Evolutionary conservation across 2,797 vertebrate genomes (phyloP).

Genomic region (Lagocephalus sceleratus): DNA sequence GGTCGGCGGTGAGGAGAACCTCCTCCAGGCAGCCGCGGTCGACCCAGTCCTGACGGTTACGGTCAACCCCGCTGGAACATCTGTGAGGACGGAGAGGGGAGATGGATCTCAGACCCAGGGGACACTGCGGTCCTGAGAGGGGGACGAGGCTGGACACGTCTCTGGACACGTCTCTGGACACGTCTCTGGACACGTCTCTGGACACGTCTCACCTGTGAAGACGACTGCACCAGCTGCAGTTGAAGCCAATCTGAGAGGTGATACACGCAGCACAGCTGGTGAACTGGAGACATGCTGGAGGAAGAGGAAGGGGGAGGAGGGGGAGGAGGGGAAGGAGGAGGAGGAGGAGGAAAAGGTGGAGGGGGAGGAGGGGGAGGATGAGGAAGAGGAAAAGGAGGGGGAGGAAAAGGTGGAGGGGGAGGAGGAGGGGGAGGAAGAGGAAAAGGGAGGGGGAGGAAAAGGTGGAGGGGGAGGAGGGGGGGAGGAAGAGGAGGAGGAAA

Average conservation of each 20-base stretch:
- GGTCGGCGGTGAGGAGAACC: conserved; percentile 70
- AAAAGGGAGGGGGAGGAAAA: conserved; percentile 10
- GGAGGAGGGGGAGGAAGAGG: conserved; percentile 15
- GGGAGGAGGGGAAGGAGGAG: neutral
- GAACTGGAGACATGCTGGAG: conserved; percentile 91
- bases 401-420: conserved; percentile 8
- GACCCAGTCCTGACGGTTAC: conserved; percentile 94
- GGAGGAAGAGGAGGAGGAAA: conserved; percentile 27
- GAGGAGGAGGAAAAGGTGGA: conserved; percentile 1
- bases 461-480: neutral
- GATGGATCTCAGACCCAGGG: no score
- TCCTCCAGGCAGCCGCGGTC: conserved; percentile 90
- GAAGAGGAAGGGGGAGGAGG: conserved; percentile 14
- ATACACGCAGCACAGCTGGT: conserved; percentile 87
- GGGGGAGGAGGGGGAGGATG: conserved; percentile 10
- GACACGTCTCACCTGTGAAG: conserved; percentile 94
- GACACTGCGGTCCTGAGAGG: no score
- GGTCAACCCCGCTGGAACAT: conserved; percentile 97
- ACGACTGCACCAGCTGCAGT: conserved; percentile 95
- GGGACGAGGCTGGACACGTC: no score
- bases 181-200: no score
- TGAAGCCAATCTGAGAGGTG: conserved; percentile 90
- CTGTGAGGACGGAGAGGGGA: conserved; percentile 62
- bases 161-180: no score
- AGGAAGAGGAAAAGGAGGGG: conserved; percentile 16